Evolutionary conservation across 2,888 invertebrate genomes (phyloP).

Genomic region (Pammene fasciana): DNA sequence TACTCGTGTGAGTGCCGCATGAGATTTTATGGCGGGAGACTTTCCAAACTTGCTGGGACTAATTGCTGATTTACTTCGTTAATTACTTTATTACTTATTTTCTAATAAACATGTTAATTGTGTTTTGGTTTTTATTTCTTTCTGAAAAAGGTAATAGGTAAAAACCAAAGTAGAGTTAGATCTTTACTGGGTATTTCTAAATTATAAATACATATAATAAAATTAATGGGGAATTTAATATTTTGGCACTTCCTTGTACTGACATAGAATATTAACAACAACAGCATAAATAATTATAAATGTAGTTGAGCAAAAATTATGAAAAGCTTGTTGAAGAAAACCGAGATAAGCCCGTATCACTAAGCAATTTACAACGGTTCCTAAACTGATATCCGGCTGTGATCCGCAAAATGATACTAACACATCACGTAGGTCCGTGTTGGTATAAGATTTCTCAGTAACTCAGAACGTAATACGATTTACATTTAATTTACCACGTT

Average conservation of each 20-base stretch:
- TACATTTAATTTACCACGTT: conserved; percentile 37
- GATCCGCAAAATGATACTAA: conserved; percentile 15
- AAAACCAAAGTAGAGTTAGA: no score
- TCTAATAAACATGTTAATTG: neutral
- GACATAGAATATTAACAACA: no score
- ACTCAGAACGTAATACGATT: conserved; percentile 29
- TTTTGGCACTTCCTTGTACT: no score
- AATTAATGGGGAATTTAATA: no score
- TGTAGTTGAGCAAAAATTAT: neutral
- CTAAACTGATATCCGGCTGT: neutral
- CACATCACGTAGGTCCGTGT: neutral
- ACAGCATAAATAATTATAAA: no score
- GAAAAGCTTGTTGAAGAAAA: neutral
- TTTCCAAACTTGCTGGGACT: conserved; percentile 11
- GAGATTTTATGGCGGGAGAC: conserved; percentile 12
- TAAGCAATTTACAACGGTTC: neutral
- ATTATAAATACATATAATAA: no score
- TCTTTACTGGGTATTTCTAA: no score
- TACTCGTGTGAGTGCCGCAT: conserved; percentile 33
- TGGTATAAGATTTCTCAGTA: conserved; percentile 9
- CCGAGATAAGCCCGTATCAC: neutral
- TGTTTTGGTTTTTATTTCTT: neutral
- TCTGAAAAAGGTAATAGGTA: no score
- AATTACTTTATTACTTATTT: neutral
- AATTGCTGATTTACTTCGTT: conserved; percentile 17